Percentiles rank a stretch among this genome's conserved stretches.
phyloP scores from a whole-genome alignment of 2,888 invertebrate species.

The Belgica antarctica region DNA sequence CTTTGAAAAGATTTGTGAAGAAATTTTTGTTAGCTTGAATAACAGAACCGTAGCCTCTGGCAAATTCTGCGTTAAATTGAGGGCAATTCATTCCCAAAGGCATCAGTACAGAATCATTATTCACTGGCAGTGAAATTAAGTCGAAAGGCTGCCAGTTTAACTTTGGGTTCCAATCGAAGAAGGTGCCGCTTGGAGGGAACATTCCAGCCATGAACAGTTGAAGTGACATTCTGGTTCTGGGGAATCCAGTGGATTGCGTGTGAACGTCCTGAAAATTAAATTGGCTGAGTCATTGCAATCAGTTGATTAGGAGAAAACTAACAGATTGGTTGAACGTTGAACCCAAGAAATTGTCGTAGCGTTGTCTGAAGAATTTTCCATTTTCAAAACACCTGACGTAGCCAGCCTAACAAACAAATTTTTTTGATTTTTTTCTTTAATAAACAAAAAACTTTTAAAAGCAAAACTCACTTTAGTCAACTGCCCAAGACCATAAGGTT shows the following conservation, averaged over 20 bases:
- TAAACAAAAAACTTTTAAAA: too few relatives aligned
- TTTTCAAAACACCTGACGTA: slow-evolving; percentile 64
- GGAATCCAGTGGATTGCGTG: slow-evolving; percentile 69
- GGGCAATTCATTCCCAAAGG: slow-evolving; percentile 64
- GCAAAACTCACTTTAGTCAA: slow-evolving; percentile 71
- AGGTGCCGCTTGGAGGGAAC: slow-evolving; percentile 62
- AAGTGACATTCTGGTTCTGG: slow-evolving; percentile 72
- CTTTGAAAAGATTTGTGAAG: slow-evolving; percentile 56
- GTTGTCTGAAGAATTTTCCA: slow-evolving; percentile 64
- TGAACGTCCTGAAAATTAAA: slow-evolving; percentile 62
- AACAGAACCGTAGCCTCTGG: slow-evolving; percentile 52
- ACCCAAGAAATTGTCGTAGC: slow-evolving; percentile 64
- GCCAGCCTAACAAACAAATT: slow-evolving; percentile 67
- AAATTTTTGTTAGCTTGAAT: slow-evolving; percentile 53
- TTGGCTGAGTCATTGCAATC: neutral
- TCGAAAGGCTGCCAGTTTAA: slow-evolving; percentile 78
- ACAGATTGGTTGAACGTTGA: slow-evolving; percentile 54
- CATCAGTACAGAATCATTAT: slow-evolving; percentile 65
- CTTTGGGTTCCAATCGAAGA: slow-evolving; percentile 60
- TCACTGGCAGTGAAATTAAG: slow-evolving; percentile 64
- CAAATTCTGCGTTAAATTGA: slow-evolving; percentile 60
- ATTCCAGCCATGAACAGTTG: slow-evolving; percentile 68
- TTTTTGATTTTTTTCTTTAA: too few relatives aligned
- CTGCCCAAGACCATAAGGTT: slow-evolving; percentile 78
- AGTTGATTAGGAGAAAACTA: too few relatives aligned